phyloP scores from a whole-genome alignment of 2,113 vertebrate genomes.

The Protobothrops mucrosquamatus region DNA sequence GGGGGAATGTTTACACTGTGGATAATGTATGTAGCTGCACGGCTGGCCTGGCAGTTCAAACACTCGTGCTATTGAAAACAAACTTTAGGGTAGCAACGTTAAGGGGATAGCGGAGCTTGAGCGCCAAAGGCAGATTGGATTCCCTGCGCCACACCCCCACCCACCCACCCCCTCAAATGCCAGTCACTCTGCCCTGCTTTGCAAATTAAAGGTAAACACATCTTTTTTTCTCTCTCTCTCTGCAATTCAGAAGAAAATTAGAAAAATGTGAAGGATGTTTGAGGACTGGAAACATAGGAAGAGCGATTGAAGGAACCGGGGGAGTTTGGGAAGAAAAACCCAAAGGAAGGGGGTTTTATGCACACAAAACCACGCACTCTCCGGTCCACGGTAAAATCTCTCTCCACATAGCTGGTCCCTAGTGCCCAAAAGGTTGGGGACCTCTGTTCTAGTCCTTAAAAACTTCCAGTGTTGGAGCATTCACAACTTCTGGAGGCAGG shows the following conservation, averaged over 20 bases:
- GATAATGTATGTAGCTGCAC: background rate
- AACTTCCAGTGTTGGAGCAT: too few species aligned
- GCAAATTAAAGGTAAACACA: background rate
- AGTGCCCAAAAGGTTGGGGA: too few species aligned
- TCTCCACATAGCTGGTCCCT: too few species aligned
- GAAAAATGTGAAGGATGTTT: background rate
- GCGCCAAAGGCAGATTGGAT: background rate
- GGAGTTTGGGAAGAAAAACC: background rate
- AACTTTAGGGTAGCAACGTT: background rate
- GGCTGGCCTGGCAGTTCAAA: background rate
- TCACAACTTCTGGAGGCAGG: too few species aligned
- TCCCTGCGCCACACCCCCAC: background rate
- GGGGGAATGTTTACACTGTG: background rate
- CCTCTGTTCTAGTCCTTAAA: too few species aligned
- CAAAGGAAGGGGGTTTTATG: background rate
- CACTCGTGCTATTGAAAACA: background rate
- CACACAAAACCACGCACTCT: too few species aligned
- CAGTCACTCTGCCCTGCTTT: background rate
- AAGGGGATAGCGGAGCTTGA: background rate
- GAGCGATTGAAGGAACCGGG: background rate
- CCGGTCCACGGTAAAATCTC: too few species aligned
- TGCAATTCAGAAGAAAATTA: background rate
- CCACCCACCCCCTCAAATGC: background rate
- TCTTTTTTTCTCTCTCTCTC: background rate
- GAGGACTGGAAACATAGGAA: background rate